Conservation (phyloP, 2,888 invertebrate genomes). For the Eupithecia tripunctaria region DNA sequence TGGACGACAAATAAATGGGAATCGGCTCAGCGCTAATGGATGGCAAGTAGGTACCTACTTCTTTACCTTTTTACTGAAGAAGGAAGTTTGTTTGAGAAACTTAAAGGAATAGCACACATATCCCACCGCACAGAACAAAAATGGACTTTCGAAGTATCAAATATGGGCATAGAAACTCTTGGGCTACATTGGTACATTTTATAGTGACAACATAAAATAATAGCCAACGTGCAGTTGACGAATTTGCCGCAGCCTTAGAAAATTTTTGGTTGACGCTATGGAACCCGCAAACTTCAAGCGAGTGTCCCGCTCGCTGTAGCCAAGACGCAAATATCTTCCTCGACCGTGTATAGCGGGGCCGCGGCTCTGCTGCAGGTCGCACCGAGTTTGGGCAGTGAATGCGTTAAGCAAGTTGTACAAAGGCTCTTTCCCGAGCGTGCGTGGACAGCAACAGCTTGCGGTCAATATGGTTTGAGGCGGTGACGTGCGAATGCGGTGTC, state of each 20-base stretch:
- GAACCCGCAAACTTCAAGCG: background rate
- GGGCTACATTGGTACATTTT: background rate
- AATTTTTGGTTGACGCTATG: background rate
- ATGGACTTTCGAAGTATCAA: no score
- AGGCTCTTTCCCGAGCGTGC: background rate
- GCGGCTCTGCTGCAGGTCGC: no score
- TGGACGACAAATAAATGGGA: constrained; percentile 40
- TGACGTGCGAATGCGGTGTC: background rate
- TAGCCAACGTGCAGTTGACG: background rate
- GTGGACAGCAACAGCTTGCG: background rate
- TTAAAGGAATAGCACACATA: background rate
- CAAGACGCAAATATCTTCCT: no score
- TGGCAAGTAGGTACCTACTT: constrained; percentile 1
- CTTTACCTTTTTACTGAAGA: background rate
- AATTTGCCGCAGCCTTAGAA: background rate
- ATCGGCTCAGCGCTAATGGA: constrained; percentile 33
- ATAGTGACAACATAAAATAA: background rate
- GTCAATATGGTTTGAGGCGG: background rate
- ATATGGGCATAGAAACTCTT: background rate
- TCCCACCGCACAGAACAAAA: background rate
- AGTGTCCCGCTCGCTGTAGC: background rate
- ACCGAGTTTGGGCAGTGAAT: no score
- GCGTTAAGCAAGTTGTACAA: background rate
- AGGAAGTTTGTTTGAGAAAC: background rate
- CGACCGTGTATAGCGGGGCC: no score